Conservation (phyloP, 2,113 vertebrate species). For the Eptesicus fuscus region DNA sequence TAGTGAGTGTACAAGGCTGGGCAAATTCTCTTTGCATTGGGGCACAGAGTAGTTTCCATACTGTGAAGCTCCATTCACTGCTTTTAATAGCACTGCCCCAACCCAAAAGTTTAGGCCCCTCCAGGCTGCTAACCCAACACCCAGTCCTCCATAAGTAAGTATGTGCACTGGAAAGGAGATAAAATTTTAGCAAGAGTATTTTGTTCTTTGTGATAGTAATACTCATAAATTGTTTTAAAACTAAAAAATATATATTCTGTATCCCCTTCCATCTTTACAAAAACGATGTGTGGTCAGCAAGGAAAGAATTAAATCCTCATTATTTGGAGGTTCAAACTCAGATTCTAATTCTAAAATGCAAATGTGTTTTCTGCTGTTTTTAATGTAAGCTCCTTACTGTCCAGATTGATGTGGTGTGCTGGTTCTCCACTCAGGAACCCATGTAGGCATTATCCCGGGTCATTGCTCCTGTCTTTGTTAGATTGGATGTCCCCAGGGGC, state of each 20-base stretch:
- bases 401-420: neutral
- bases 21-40: neutral
- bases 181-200: neutral
- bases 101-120: neutral
- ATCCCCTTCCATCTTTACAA: neutral
- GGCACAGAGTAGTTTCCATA: neutral
- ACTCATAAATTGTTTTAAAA: neutral
- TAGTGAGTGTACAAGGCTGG: neutral
- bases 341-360: neutral
- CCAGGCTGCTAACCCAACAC: too few species aligned
- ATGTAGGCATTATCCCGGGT: accelerated
- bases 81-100: neutral
- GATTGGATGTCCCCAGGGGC: neutral
- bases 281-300: neutral
- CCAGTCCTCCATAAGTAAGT: neutral
- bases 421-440: neutral
- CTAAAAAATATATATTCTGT: neutral
- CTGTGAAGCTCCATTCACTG: neutral
- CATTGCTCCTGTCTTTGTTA: neutral
- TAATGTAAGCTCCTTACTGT: neutral
- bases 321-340: neutral
- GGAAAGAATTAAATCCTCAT: neutral
- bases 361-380: neutral
- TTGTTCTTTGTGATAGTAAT: neutral
- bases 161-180: neutral